Evolutionary conservation across 2,888 invertebrate species (phyloP), one percentile per base, ranked within the genome.

Genomic region (Phaedon cochleariae): DNA sequence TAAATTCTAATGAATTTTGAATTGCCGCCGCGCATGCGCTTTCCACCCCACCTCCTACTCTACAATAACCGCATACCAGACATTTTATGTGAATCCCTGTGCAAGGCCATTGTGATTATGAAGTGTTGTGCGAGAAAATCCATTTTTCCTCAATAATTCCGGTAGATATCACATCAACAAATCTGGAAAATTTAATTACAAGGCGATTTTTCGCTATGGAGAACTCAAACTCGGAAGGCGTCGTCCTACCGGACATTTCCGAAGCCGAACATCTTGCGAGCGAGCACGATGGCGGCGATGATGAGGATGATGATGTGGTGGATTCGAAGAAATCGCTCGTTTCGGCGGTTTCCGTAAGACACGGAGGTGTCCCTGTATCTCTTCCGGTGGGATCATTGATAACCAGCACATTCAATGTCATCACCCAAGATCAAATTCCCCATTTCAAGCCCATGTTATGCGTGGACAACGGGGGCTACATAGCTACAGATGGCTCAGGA

Each of bases 381-480:
- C 82, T 94, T 77, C 93, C 93, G 26, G 92, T 93, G 70, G 93
- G 92, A 58, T 92, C 93, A 20, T 89, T 94, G 79, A 92, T 94
- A 80, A 88, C 92, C 59, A 90, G 92, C 71, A 90, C 94, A 48
- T 94, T 92, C 84, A 94, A 94, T 86, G 93, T 94, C 79, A 93
- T 94, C 82, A 92, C 93, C 26, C 90, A 92, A 34, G 94, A 94
- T 77, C 93, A 94, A 80, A 83, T 94, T 79, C 92, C 92, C 77
- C 91, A 93, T 81, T 92, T 93, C 80, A 93, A 94, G 81, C 93
- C 93, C 73, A 92, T 94, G 89, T 82, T 94, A 79, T 94, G 94
- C 80, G 93, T 94, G 69, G 94, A 94, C 79, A 93, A 93, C 82
- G 94, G 93, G 82, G 92, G 92, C 34, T 94, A 93, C 80, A 88